Conservation (phyloP, 2,888 invertebrate species). For the Dichetophora obliterata region DNA sequence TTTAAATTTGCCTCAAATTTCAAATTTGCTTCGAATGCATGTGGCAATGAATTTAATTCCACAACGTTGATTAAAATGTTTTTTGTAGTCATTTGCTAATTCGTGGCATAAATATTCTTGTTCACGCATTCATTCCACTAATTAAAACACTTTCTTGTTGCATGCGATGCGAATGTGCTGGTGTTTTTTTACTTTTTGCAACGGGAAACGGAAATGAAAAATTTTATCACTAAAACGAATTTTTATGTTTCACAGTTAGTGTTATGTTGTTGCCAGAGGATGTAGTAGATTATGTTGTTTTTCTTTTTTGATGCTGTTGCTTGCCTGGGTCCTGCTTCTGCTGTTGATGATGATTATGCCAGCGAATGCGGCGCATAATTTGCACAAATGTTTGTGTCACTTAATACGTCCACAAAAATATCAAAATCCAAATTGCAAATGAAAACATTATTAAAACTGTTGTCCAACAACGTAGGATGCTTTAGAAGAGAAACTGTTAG, state of each 20-base stretch:
- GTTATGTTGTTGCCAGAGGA: neutral
- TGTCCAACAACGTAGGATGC: neutral
- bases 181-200: neutral
- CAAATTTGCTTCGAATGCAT: neutral
- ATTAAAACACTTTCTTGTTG: constrained; percentile 31
- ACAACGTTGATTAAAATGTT: constrained; percentile 18
- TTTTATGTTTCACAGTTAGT: constrained; percentile 10
- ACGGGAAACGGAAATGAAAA: constrained; percentile 23
- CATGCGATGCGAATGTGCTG: neutral
- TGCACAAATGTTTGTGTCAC: constrained; percentile 24
- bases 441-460: neutral
- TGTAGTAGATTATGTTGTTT: neutral
- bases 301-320: neutral
- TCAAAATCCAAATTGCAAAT: constrained; percentile 15
- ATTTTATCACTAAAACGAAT: constrained; percentile 1
- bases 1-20: neutral
- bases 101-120: constrained; percentile 30
- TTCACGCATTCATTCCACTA: constrained; percentile 31
- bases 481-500: too few species aligned
- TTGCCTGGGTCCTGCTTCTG: neutral
- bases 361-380: constrained; percentile 15
- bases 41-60: constrained; percentile 16
- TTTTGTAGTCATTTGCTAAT: constrained; percentile 25
- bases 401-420: constrained; percentile 29
- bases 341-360: constrained; percentile 18